These are phyloP conservation scores for Pinna nobilis DNA, from an alignment of 1,140 invertebrate genomes.

Conservation along the genomic window DNA sequence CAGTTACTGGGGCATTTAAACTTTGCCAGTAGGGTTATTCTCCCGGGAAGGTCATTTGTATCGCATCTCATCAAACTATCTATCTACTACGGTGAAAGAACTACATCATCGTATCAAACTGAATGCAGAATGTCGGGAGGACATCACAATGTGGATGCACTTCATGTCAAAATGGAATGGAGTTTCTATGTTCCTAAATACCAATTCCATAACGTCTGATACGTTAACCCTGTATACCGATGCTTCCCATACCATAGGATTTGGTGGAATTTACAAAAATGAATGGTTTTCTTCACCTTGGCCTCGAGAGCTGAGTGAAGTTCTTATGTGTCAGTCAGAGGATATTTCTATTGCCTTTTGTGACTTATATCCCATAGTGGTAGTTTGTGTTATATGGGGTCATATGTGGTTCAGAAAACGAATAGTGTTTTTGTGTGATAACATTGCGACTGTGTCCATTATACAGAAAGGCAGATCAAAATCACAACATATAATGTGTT, in stretches of 20 bases:
- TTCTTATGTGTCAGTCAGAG: neutral
- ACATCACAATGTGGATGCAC: constrained; percentile 1
- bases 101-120: constrained; percentile 7
- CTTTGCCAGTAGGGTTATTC: constrained; percentile 26
- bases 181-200: constrained; percentile 1
- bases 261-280: constrained; percentile 1
- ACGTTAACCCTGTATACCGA: constrained; percentile 17
- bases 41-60: constrained; percentile 17
- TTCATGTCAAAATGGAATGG: constrained; percentile 19
- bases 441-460: constrained; percentile 10
- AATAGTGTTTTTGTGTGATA: constrained; percentile 24
- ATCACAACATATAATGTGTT: constrained; percentile 5
- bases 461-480: constrained; percentile 22
- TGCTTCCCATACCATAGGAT: neutral
- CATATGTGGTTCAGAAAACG: constrained; percentile 15
- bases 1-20: constrained; percentile 24
- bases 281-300: neutral
- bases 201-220: neutral
- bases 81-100: neutral
- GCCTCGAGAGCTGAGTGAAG: neutral
- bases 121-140: constrained; percentile 1
- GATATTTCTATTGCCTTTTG: constrained; percentile 4
- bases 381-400: constrained; percentile 18
- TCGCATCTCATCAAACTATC: constrained; percentile 13
- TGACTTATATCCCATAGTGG: constrained; percentile 21